Evolutionary conservation across 35 echinoderm and acorn worm species (phyloP).

Genomic region (Anneissia japonica): DNA sequence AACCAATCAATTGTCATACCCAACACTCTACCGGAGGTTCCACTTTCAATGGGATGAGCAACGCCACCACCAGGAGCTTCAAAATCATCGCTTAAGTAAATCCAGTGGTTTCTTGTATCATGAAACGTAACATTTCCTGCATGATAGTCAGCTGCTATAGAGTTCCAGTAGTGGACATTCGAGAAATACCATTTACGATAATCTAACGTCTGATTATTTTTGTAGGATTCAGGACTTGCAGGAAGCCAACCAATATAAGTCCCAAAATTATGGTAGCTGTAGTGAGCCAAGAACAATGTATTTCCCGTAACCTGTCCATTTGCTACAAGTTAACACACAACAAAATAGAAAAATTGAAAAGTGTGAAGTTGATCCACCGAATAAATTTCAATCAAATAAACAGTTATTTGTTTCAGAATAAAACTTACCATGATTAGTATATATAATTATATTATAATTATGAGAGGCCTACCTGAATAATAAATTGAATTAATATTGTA

Average conservation of each 20-base stretch:
- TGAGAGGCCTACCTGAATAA: too few relatives aligned
- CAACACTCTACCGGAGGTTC: background rate
- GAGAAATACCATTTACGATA: background rate
- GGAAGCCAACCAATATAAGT: background rate
- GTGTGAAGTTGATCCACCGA: too few relatives aligned
- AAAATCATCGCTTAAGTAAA: background rate
- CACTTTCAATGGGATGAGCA: background rate
- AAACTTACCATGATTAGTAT: too few relatives aligned
- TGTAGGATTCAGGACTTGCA: background rate
- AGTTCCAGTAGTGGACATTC: background rate
- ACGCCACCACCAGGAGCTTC: background rate
- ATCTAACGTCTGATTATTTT: background rate
- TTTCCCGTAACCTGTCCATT: too few relatives aligned
- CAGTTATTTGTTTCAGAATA: too few relatives aligned
- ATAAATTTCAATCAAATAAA: too few relatives aligned
- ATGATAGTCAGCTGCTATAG: background rate
- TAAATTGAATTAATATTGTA: too few relatives aligned
- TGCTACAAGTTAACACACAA: too few relatives aligned
- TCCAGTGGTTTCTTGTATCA: background rate
- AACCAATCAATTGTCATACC: constrained; percentile 7
- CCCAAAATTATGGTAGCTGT: background rate
- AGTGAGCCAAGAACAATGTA: background rate
- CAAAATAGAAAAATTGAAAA: too few relatives aligned
- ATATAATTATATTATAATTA: too few relatives aligned
- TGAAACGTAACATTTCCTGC: background rate